A percentile compares a stretch with the other conserved stretches of the same genome.
phyloP scores from a whole-genome alignment of 1,140 invertebrate genomes.

The Lepidurus arcticus region DNA sequence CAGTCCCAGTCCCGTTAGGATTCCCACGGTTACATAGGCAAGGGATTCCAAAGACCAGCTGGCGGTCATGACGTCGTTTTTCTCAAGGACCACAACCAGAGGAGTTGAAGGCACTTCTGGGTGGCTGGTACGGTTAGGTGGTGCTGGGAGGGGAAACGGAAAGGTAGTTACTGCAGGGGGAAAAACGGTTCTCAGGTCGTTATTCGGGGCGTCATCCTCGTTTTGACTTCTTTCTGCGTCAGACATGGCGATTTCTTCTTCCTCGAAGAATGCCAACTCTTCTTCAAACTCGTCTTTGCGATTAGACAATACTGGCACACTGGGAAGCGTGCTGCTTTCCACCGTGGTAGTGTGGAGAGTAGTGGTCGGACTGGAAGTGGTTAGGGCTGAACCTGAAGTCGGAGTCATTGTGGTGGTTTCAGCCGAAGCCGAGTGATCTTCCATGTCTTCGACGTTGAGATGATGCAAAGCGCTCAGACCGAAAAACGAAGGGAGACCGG shows the following conservation, averaged over 20 bases:
- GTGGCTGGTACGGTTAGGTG: neutral
- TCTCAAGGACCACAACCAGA: neutral
- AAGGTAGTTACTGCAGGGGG: neutral
- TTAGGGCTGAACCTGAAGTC: neutral
- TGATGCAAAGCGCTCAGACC: neutral
- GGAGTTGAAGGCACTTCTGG: neutral
- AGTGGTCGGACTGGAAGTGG: neutral
- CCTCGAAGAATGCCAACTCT: neutral
- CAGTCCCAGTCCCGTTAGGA: neutral
- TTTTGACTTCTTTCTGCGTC: neutral
- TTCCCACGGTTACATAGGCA: neutral
- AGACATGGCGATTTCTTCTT: neutral
- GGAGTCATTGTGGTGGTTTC: neutral
- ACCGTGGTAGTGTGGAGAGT: neutral
- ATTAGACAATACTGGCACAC: neutral
- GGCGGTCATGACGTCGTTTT: neutral
- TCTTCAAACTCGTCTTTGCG: neutral
- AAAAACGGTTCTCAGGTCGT: neutral
- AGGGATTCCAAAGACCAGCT: neutral
- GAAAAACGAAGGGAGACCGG: neutral
- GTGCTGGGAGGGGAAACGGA: neutral
- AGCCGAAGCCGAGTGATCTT: neutral
- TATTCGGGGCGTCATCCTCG: neutral
- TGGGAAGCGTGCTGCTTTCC: neutral
- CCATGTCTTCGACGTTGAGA: neutral